These are phyloP conservation scores for Pseudomugil tenellus DNA, from an alignment of 2,797 vertebrate species.

Conservation along the genomic window DNA sequence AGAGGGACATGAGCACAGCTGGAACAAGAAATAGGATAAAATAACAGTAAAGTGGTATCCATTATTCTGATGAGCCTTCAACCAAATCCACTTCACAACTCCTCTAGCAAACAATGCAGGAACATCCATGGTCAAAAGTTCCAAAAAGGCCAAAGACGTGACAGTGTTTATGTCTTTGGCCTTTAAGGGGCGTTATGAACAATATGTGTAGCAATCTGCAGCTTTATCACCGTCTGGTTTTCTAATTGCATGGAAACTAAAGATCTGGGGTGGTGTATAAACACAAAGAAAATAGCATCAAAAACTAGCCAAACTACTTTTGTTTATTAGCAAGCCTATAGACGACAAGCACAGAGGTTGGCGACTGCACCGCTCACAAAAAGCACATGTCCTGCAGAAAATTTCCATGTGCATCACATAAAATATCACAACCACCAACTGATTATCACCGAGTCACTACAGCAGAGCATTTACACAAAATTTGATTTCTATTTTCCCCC, in stretches of 20 bases:
- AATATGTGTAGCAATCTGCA: constrained; percentile 40
- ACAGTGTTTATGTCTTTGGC: constrained; percentile 54
- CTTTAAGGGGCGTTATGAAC: constrained; percentile 37
- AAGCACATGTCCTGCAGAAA: constrained; percentile 15
- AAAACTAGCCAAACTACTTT: constrained; percentile 41
- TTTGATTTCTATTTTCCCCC: not conserved
- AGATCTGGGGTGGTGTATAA: constrained; percentile 17
- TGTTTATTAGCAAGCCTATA: constrained; percentile 12
- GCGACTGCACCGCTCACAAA: constrained; percentile 20
- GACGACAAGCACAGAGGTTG: constrained; percentile 33
- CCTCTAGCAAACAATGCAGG: constrained; percentile 33
- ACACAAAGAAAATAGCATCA: constrained; percentile 13
- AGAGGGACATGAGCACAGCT: constrained; percentile 72
- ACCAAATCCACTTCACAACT: constrained; percentile 29
- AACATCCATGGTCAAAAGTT: constrained; percentile 32
- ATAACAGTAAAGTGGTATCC: constrained; percentile 53
- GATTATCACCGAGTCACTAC: constrained; percentile 38
- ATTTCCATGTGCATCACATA: constrained; percentile 35
- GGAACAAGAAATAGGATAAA: constrained; percentile 71
- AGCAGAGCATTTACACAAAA: constrained; percentile 42
- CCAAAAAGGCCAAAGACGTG: constrained; percentile 55
- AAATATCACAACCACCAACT: constrained; percentile 36
- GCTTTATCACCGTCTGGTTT: constrained; percentile 36
- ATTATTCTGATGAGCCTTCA: constrained; percentile 32
- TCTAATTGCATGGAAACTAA: constrained; percentile 16